phyloP scores from a whole-genome alignment of 64 coral and sea anemone species.

The Orbicella faveolata region DNA sequence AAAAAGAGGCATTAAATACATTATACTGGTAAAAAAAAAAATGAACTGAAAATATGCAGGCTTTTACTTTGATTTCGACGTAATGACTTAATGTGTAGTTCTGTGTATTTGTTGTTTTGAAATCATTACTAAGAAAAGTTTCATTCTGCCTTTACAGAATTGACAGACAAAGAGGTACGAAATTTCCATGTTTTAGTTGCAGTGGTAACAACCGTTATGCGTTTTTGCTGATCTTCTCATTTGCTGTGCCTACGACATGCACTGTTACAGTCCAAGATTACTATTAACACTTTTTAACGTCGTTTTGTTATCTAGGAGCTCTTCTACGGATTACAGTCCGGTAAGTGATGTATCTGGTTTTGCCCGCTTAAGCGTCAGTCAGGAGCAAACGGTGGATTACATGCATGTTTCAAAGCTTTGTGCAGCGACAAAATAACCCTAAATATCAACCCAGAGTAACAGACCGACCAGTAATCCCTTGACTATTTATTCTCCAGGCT shows the following conservation, averaged over 20 bases:
- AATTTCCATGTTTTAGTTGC: neutral
- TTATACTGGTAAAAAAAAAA: neutral
- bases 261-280: neutral
- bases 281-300: neutral
- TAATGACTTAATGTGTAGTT: too few species aligned
- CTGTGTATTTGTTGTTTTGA: neutral
- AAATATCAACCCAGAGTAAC: too few species aligned
- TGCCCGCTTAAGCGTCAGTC: too few species aligned
- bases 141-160: conserved; percentile 41
- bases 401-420: too few species aligned
- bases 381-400: too few species aligned
- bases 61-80: neutral
- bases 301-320: conserved; percentile 48
- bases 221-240: neutral
- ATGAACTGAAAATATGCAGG: neutral
- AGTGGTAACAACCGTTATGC: neutral
- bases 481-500: too few species aligned
- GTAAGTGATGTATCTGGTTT: conserved; percentile 20
- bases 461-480: too few species aligned
- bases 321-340: conserved; percentile 66
- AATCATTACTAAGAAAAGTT: neutral
- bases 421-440: too few species aligned
- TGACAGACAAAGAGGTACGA: conserved; percentile 91
- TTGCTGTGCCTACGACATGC: neutral
- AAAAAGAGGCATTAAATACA: too few species aligned